phyloP scores from a whole-genome alignment of 2,888 invertebrate species.

The Drosophila incognita region DNA sequence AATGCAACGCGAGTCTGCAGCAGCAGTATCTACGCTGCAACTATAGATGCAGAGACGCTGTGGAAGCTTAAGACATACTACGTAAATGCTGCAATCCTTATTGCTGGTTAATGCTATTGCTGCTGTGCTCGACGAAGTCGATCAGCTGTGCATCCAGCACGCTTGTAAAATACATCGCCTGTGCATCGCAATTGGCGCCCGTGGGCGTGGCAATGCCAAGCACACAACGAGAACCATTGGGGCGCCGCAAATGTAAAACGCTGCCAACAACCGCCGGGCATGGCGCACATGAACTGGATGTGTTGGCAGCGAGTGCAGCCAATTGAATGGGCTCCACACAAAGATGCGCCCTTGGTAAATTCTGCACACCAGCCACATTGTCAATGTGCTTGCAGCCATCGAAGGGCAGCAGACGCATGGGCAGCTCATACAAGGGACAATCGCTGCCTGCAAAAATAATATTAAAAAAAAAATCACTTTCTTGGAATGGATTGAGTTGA shows the following conservation, averaged over 20 bases:
- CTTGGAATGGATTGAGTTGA: background rate
- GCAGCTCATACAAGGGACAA: constrained; percentile 63
- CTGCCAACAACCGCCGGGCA: constrained; percentile 62
- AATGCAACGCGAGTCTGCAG: background rate
- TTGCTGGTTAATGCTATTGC: background rate
- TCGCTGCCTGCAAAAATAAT: constrained; percentile 43
- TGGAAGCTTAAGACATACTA: background rate
- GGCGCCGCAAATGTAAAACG: constrained; percentile 56
- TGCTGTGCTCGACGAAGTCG: constrained; percentile 49
- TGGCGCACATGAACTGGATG: constrained; percentile 38
- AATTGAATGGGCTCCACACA: constrained; percentile 40
- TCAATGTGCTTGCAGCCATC: constrained; percentile 43
- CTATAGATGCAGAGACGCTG: background rate
- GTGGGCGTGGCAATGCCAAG: constrained; percentile 70
- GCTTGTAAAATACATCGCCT: constrained; percentile 57
- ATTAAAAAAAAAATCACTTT: background rate
- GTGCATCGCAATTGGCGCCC: constrained; percentile 34
- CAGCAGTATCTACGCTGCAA: background rate
- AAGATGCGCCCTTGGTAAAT: constrained; percentile 44
- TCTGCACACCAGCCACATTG: constrained; percentile 21
- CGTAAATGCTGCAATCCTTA: background rate
- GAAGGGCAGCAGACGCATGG: constrained; percentile 62
- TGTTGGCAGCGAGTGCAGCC: constrained; percentile 5
- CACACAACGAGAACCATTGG: constrained; percentile 61
- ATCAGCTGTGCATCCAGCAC: constrained; percentile 39